Evolutionary conservation across 2,113 vertebrate species (phyloP).

Genomic region (Tringa solitaria): DNA sequence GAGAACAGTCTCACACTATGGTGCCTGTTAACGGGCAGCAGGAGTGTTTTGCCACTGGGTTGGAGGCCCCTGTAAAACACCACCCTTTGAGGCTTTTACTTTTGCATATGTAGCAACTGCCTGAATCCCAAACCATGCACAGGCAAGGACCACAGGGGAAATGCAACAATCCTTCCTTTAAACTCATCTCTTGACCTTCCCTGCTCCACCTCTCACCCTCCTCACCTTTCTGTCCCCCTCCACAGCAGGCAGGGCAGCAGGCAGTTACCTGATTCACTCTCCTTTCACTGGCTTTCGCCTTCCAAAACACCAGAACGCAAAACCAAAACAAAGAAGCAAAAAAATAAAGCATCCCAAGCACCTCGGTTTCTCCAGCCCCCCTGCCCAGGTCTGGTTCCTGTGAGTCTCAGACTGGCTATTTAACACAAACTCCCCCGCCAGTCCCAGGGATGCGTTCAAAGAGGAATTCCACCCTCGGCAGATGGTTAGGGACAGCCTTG

Average conservation of each 20-base stretch:
- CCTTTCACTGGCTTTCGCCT: not conserved
- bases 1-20: rapidly evolving
- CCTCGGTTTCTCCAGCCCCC: not conserved
- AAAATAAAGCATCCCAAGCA: not conserved
- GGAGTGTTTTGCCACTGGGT: not conserved
- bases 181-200: not conserved
- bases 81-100: not conserved
- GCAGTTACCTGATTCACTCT: not conserved
- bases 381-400: not conserved
- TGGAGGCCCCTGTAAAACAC: not conserved
- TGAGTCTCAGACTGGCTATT: not conserved
- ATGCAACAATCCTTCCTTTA: rapidly evolving
- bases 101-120: not conserved
- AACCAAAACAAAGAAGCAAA: not conserved
- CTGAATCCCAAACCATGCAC: rapidly evolving
- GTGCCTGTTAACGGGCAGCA: not conserved
- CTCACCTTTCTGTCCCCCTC: not conserved
- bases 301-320: not conserved
- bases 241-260: not conserved
- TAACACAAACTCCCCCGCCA: not conserved
- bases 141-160: not conserved
- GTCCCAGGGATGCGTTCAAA: not conserved
- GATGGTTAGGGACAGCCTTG: not conserved
- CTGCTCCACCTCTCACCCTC: not conserved
- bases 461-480: not conserved